A percentile compares a stretch with the other conserved stretches of the same genome.
Evolutionary conservation across 2,113 vertebrate species (phyloP).

Genomic region (Hepsetus odoe): DNA sequence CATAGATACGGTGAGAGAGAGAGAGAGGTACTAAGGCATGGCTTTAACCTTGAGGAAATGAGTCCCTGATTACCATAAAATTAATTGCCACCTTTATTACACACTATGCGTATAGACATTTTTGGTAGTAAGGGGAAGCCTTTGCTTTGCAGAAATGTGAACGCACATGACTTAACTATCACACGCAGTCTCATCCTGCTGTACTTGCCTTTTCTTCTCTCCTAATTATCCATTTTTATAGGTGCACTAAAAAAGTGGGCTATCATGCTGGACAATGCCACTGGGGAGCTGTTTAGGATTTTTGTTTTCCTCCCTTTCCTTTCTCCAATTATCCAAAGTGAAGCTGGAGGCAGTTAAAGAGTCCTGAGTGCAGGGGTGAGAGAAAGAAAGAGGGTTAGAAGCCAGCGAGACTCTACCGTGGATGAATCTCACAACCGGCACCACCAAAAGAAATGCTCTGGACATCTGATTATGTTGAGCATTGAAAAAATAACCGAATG

Average conservation of each 20-base stretch:
- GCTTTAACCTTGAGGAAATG: constrained; percentile 68
- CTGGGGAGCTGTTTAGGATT: constrained; percentile 41
- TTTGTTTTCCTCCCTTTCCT: constrained; percentile 23
- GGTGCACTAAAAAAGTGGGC: constrained; percentile 14
- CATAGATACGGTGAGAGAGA: neutral
- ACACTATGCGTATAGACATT: constrained; percentile 61
- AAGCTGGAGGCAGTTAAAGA: constrained; percentile 10
- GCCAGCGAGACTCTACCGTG: neutral
- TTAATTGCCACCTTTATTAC: constrained; percentile 67
- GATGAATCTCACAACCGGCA: constrained; percentile 36
- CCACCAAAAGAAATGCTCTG: constrained; percentile 35
- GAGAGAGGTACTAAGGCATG: constrained; percentile 39
- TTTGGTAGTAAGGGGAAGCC: constrained; percentile 60
- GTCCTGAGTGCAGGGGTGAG: neutral
- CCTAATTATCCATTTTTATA: constrained; percentile 36
- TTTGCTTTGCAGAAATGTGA: constrained; percentile 54
- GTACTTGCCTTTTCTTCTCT: constrained; percentile 2
- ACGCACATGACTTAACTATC: constrained; percentile 60
- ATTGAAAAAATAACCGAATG: neutral
- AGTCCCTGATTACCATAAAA: constrained; percentile 69
- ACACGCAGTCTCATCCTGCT: constrained; percentile 53
- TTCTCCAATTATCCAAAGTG: constrained; percentile 48
- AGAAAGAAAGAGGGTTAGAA: neutral
- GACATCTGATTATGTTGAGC: constrained; percentile 43
- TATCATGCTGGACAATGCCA: neutral